Conservation (phyloP, 92 coral and sea anemone species). For the Hydrozoanthus gracilis region DNA sequence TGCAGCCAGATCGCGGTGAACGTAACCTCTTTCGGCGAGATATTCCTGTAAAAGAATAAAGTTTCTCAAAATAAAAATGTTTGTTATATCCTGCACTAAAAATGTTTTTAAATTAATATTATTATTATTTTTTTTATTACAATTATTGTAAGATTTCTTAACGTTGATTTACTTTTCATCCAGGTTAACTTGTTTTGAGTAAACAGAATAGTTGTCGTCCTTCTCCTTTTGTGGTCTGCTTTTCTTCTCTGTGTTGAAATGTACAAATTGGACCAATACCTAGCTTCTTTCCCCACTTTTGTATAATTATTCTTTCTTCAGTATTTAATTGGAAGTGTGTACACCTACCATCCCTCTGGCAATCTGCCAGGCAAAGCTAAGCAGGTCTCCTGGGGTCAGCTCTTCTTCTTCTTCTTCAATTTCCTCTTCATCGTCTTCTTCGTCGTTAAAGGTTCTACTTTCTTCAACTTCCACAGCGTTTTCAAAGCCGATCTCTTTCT, state of each 20-base stretch:
- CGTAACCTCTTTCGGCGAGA: conserved; percentile 15
- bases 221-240: no score
- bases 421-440: not conserved
- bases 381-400: not conserved
- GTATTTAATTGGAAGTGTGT: not conserved
- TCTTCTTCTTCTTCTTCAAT: conserved; percentile 14
- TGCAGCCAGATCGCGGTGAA: conserved; percentile 25
- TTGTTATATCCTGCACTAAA: no score
- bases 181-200: no score
- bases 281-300: no score
- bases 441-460: not conserved
- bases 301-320: not conserved
- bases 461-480: not conserved
- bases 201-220: no score
- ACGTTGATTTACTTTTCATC: no score
- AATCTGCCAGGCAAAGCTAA: conserved; percentile 21
- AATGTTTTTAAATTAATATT: no score
- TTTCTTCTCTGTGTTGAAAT: no score
- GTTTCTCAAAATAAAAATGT: no score
- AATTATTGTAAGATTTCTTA: no score
- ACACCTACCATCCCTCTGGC: conserved; percentile 22
- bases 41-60: not conserved
- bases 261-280: no score
- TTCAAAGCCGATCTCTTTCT: conserved; percentile 2
- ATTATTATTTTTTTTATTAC: no score